Base-by-base conservation (phyloP, 2,797 vertebrate species). In the Rhadinocentrus ornatus region DNA sequence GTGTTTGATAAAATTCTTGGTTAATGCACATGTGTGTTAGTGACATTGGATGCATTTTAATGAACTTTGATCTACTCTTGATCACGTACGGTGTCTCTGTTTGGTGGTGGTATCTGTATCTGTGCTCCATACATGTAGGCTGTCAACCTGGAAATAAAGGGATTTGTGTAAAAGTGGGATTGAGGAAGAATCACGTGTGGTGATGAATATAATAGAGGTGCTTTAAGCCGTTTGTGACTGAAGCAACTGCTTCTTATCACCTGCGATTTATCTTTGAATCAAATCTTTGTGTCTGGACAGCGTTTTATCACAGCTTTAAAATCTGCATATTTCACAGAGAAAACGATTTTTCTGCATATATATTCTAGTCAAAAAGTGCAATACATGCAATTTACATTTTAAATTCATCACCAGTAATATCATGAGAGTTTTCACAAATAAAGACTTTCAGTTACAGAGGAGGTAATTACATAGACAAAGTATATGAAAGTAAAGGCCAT, bases 401-500 rank as follows among this genome's bases (percentile, higher is more conserved):
- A 22, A 50, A 39, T 55, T 16, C 18, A 34, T 59, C 10, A 22
- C 31, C 6, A 53, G 62, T 18, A 29, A 64, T 24, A 48, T n/a
- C 31, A 24, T 8, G 18, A 57, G 59, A 20, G 16, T 58, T 18
- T 9, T n/a, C 20, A 35, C 44, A 66, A 62, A 64, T 56, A 1
- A 64, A 65, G 52, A 44, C 55, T 69, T 76, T 69, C 16, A 8
- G 20, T 69, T 72, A 27, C 31, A 31, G 39, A 54, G 67, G 73
- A 71, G 62, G 73, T 75, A 60, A 77, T 75, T 63, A 12, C 69
- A 71, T 66, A 63, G 50, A 71, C 32, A 64, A 67, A 70, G 59
- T 65, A 24, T 63, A 75, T 46, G 72, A 82, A 86, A 85, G 78
- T 58, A 86, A 85, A 90, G 80, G 84, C 73, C 81, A 87, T 53